Conservation (phyloP, 1,140 invertebrate genomes). For the Scaptomyza hsui region DNA sequence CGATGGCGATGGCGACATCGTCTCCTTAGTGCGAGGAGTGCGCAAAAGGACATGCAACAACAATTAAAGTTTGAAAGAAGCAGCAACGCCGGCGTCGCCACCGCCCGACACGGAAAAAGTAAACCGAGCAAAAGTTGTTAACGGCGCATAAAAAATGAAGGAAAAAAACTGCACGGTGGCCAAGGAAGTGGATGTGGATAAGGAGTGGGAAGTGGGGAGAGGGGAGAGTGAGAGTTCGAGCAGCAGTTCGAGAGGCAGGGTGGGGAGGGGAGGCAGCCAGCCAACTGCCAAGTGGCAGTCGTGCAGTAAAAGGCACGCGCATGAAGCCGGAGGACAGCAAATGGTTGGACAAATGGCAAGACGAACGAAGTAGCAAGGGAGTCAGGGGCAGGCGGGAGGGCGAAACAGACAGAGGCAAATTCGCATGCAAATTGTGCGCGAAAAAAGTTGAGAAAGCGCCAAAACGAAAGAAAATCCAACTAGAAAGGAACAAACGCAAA, state of each 20-base stretch:
- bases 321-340: constrained; percentile 47
- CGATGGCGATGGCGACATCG: constrained; percentile 24
- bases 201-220: no score
- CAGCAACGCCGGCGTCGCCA: constrained; percentile 56
- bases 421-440: constrained; percentile 81
- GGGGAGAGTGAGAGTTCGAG: constrained; percentile 14
- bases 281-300: constrained; percentile 63
- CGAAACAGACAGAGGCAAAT: constrained; percentile 77
- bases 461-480: constrained; percentile 54
- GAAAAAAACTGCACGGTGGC: constrained; percentile 46
- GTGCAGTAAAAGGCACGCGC: constrained; percentile 80
- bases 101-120: constrained; percentile 78
- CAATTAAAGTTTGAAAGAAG: constrained; percentile 82
- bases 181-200: no score
- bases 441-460: constrained; percentile 61
- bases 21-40: constrained; percentile 34
- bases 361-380: constrained; percentile 3
- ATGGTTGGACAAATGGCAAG: constrained; percentile 14
- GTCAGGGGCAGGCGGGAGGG: not conserved
- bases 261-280: constrained; percentile 8
- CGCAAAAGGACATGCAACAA: constrained; percentile 80
- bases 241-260: not conserved
- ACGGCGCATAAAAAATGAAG: constrained; percentile 80
- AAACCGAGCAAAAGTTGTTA: constrained; percentile 83
- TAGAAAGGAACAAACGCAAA: constrained; percentile 12